Conservation (phyloP, 2,113 vertebrate species). For the Onychorhynchus coronatus region DNA sequence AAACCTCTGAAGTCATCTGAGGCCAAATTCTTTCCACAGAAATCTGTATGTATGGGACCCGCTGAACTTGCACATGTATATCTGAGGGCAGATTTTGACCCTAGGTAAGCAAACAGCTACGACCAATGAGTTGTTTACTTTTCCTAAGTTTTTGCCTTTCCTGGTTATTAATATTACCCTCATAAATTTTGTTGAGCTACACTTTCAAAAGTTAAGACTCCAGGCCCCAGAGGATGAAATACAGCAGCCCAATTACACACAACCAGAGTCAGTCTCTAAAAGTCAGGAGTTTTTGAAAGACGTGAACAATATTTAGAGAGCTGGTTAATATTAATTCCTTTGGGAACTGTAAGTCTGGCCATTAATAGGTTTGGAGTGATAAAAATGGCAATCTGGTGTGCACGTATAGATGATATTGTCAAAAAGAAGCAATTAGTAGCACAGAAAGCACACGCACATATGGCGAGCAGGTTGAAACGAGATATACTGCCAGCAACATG, state of each 20-base stretch:
- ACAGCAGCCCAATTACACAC: slow-evolving; percentile 76
- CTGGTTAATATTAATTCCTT: slow-evolving; percentile 82
- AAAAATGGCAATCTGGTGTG: slow-evolving; percentile 76
- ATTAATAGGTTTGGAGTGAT: slow-evolving; percentile 83
- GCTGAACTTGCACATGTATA: slow-evolving; percentile 41
- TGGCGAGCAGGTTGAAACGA: slow-evolving; percentile 75
- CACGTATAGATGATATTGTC: slow-evolving; percentile 76
- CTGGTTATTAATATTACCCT: slow-evolving; percentile 70
- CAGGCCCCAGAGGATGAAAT: slow-evolving; percentile 74
- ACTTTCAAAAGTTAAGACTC: slow-evolving; percentile 73
- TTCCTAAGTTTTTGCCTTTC: slow-evolving; percentile 72
- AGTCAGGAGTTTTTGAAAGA: slow-evolving; percentile 74
- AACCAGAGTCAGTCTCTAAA: slow-evolving; percentile 72
- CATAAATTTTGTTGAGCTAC: slow-evolving; percentile 77
- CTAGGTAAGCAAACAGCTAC: slow-evolving; percentile 62
- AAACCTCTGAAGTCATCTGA: slow-evolving; percentile 63
- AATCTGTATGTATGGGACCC: slow-evolving; percentile 18
- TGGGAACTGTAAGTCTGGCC: slow-evolving; percentile 76
- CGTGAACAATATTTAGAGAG: slow-evolving; percentile 80
- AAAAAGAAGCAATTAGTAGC: slow-evolving; percentile 79
- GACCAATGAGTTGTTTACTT: slow-evolving; percentile 70
- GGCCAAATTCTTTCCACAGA: slow-evolving; percentile 65
- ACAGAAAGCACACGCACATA: slow-evolving; percentile 71
- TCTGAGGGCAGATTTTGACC: slow-evolving; percentile 69
- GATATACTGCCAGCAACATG: slow-evolving; percentile 56